Conservation (phyloP, 2,888 invertebrate genomes). For the Antitype chi region DNA sequence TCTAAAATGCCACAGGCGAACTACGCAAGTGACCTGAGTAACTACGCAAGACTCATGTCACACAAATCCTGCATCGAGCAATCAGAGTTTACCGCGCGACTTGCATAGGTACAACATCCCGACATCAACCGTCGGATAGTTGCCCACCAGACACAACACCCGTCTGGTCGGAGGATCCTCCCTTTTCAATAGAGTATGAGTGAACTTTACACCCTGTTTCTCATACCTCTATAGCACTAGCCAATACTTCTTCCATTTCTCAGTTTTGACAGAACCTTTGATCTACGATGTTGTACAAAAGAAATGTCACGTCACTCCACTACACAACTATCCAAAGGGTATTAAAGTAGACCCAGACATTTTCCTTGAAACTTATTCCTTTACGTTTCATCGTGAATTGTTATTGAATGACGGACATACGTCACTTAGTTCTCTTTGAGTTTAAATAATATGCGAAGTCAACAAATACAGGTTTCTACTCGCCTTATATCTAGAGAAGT, state of each 20-base stretch:
- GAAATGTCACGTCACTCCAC: slow-evolving; percentile 11
- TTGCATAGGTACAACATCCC: too few relatives aligned
- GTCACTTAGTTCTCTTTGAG: neutral
- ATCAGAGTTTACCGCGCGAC: too few relatives aligned
- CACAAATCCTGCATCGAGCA: too few relatives aligned
- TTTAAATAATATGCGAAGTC: neutral
- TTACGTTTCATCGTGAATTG: slow-evolving; percentile 15
- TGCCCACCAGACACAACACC: too few relatives aligned
- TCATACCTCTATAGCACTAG: too few relatives aligned
- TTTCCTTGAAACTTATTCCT: slow-evolving; percentile 8
- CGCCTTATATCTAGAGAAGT: neutral
- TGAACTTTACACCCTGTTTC: too few relatives aligned
- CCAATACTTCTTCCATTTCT: neutral
- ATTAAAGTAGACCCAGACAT: slow-evolving; percentile 10
- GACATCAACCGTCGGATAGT: too few relatives aligned
- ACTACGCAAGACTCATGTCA: too few relatives aligned
- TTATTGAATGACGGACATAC: slow-evolving; percentile 7
- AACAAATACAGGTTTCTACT: neutral
- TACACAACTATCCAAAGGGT: slow-evolving; percentile 6
- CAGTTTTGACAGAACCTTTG: slow-evolving; percentile 1
- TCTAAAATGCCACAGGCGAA: too few relatives aligned
- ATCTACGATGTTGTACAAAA: slow-evolving; percentile 6
- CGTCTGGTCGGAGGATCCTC: too few relatives aligned
- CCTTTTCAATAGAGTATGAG: too few relatives aligned
- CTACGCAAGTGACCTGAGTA: too few relatives aligned